These are phyloP conservation scores for Numenius phaeopus DNA, from an alignment of 2,797 vertebrate genomes.

Conservation along the genomic window DNA sequence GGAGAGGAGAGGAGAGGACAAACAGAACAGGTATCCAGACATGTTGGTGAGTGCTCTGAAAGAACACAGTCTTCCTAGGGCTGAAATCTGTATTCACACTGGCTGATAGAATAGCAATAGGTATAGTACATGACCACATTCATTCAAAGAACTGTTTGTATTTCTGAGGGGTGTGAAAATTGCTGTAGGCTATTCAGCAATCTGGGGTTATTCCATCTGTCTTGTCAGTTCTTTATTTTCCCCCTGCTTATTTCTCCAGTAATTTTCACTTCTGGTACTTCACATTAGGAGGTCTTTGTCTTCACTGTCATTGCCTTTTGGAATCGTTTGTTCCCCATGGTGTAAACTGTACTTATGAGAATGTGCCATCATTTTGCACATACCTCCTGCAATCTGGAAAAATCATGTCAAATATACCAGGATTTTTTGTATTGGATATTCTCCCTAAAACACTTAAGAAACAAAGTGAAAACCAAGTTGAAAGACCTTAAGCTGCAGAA, in stretches of 20 bases:
- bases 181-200: neutral
- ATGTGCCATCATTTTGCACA: neutral
- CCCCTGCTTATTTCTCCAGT: neutral
- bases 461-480: neutral
- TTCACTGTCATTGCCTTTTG: neutral
- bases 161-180: neutral
- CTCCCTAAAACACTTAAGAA: neutral
- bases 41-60: neutral
- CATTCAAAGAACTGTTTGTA: neutral
- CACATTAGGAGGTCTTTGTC: neutral
- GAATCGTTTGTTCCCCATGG: neutral
- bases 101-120: neutral
- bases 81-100: neutral
- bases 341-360: neutral
- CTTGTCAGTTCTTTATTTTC: neutral
- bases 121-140: neutral
- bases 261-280: neutral
- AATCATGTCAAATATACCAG: neutral
- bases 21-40: neutral
- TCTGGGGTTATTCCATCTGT: neutral
- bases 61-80: neutral
- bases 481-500: neutral
- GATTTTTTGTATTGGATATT: neutral
- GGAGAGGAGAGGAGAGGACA: neutral
- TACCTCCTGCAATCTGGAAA: neutral